These are phyloP conservation scores for Chanos chanos DNA, from an alignment of 2,797 vertebrate genomes.

Conservation along the genomic window DNA sequence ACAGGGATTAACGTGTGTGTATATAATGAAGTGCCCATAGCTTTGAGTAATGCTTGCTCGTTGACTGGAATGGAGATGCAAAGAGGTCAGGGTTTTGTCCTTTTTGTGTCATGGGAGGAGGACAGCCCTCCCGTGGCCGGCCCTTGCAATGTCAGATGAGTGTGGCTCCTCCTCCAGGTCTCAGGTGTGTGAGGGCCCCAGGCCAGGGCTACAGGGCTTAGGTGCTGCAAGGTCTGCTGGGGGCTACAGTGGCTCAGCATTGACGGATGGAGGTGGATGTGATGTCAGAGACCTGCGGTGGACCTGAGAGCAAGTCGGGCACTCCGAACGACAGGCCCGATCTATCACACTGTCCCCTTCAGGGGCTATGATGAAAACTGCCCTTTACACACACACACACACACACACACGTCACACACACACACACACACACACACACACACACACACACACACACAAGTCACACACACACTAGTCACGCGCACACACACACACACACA, in stretches of 20 bases:
- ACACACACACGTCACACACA: background rate
- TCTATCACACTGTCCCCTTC: slow-evolving; percentile 70
- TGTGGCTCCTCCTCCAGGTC: background rate
- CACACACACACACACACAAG: too few species aligned
- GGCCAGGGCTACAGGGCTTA: background rate
- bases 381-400: slow-evolving; percentile 55
- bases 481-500: background rate
- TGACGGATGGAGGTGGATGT: slow-evolving; percentile 66
- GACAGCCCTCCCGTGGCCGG: background rate
- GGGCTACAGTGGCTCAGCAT: slow-evolving; percentile 52
- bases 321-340: slow-evolving; percentile 58
- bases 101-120: background rate
- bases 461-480: too few species aligned
- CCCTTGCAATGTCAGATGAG: slow-evolving; percentile 3
- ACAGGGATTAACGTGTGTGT: too few species aligned
- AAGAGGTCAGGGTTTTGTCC: too few species aligned
- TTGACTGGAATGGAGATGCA: too few species aligned
- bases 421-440: too few species aligned
- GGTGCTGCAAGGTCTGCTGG: slow-evolving; percentile 45
- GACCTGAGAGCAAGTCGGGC: slow-evolving; percentile 47
- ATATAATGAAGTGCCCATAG: too few species aligned
- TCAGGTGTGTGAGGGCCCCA: background rate
- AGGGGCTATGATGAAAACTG: slow-evolving; percentile 59
- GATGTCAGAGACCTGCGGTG: slow-evolving; percentile 50
- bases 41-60: too few species aligned